phyloP scores from a whole-genome alignment of 1,140 invertebrate species.

The Euwallacea similis region DNA sequence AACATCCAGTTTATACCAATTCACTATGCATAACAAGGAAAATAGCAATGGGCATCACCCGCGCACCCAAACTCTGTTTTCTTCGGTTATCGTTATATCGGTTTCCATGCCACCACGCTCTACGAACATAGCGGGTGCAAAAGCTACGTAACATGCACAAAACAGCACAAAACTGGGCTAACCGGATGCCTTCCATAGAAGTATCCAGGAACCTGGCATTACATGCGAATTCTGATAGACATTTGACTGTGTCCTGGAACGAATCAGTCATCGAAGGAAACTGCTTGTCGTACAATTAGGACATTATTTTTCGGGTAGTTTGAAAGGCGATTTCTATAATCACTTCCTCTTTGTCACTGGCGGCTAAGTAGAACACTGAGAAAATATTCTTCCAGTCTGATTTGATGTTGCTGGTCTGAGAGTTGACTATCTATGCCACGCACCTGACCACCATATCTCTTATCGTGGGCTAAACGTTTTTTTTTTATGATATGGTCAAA shows the following conservation, averaged over 20 bases:
- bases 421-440: conserved; percentile 98
- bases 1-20: conserved; percentile 87
- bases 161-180: conserved; percentile 91
- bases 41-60: conserved; percentile 99
- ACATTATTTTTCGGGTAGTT: conserved; percentile 94
- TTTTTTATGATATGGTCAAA: conserved; percentile 99
- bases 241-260: conserved; percentile 99
- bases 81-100: conserved; percentile 76
- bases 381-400: conserved; percentile 99
- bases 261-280: conserved; percentile 97
- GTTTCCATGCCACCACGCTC: conserved; percentile 80
- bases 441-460: conserved; percentile 97
- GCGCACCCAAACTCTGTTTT: conserved; percentile 93
- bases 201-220: conserved; percentile 96
- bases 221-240: conserved; percentile 98
- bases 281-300: conserved; percentile 90
- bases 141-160: conserved; percentile 95
- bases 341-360: conserved; percentile 90
- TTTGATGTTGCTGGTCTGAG: conserved; percentile 94
- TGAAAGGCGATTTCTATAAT: conserved; percentile 98
- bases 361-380: conserved; percentile 97
- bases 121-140: conserved; percentile 80
- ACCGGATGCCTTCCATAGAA: conserved; percentile 97
- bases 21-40: conserved; percentile 96
- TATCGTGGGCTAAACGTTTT: conserved; percentile 91